These are phyloP conservation scores for Apotomis betuletana DNA, from an alignment of 2,888 invertebrate genomes.

Conservation along the genomic window DNA sequence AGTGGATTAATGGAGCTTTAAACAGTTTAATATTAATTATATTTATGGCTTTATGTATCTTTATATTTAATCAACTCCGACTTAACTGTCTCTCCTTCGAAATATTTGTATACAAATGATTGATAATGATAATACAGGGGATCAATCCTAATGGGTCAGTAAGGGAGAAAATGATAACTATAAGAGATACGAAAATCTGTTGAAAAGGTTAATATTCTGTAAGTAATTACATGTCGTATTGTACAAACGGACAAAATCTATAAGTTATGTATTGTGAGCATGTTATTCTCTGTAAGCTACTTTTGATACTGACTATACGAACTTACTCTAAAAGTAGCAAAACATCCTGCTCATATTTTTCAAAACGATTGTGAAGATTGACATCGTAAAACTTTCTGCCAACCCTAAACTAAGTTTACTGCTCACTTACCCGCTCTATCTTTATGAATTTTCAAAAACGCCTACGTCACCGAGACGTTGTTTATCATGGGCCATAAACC, in stretches of 20 bases:
- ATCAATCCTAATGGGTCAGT: too few species aligned
- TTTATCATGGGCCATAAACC: conserved; percentile 26
- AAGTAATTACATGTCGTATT: too few species aligned
- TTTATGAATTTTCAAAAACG: conserved; percentile 27
- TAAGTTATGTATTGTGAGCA: too few species aligned
- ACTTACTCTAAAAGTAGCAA: neutral
- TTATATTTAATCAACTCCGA: neutral
- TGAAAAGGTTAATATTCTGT: too few species aligned
- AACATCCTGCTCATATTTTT: neutral
- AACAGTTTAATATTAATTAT: neutral
- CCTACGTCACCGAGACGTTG: conserved; percentile 14
- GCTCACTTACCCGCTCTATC: conserved; percentile 5
- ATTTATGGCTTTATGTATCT: neutral
- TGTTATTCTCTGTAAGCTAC: too few species aligned
- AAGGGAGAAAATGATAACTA: too few species aligned
- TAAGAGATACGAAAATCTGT: too few species aligned
- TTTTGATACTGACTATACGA: too few species aligned
- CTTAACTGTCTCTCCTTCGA: too few species aligned
- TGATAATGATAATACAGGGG: too few species aligned
- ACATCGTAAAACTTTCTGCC: conserved; percentile 22
- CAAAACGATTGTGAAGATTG: conserved; percentile 9
- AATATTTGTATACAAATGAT: too few species aligned
- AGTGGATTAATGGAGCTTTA: neutral
- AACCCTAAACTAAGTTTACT: conserved; percentile 26
- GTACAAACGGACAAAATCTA: too few species aligned